A percentile compares a stretch with the other conserved stretches of the same genome.
phyloP scores from a whole-genome alignment of 2,797 vertebrate species.

The Ctenopoma multispine region DNA sequence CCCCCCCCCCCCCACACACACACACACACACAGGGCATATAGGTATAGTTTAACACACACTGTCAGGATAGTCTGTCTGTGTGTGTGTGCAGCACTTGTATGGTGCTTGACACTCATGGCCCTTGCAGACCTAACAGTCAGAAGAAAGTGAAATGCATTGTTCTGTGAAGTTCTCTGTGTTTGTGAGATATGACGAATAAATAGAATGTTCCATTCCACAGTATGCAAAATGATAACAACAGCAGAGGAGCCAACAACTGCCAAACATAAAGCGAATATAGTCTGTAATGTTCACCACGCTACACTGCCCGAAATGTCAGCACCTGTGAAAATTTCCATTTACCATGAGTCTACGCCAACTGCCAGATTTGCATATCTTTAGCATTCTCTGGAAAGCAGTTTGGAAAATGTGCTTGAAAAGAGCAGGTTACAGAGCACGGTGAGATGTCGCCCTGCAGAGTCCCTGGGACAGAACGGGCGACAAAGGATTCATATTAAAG shows the following conservation, averaged over 20 bases:
- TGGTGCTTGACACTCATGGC: background rate
- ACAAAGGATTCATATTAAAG: constrained; percentile 76
- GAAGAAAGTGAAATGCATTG: constrained; percentile 16
- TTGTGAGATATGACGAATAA: constrained; percentile 32
- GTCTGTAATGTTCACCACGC: constrained; percentile 38
- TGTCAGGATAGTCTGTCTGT: background rate
- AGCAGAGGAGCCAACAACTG: constrained; percentile 14
- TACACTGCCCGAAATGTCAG: constrained; percentile 59
- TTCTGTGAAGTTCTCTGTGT: constrained; percentile 17
- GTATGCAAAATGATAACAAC: constrained; percentile 26
- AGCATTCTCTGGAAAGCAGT: constrained; percentile 42
- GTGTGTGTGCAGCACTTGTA: background rate
- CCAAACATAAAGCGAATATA: constrained; percentile 33
- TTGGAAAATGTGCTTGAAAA: constrained; percentile 30
- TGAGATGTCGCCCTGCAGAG: constrained; percentile 4
- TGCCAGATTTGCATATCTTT: constrained; percentile 55
- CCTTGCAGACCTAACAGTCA: background rate
- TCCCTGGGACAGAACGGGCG: constrained; percentile 42
- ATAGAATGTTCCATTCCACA: background rate
- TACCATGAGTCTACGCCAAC: constrained; percentile 30
- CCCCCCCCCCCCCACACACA: too few species aligned
- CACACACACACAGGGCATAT: constrained; percentile 12
- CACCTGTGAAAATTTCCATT: constrained; percentile 52
- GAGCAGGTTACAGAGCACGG: constrained; percentile 30
- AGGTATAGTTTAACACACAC: constrained; percentile 16